Percentiles rank a stretch among this genome's conserved stretches.
Evolutionary conservation across 2,797 vertebrate species (phyloP).

Genomic region (Vespertilio murinus): DNA sequence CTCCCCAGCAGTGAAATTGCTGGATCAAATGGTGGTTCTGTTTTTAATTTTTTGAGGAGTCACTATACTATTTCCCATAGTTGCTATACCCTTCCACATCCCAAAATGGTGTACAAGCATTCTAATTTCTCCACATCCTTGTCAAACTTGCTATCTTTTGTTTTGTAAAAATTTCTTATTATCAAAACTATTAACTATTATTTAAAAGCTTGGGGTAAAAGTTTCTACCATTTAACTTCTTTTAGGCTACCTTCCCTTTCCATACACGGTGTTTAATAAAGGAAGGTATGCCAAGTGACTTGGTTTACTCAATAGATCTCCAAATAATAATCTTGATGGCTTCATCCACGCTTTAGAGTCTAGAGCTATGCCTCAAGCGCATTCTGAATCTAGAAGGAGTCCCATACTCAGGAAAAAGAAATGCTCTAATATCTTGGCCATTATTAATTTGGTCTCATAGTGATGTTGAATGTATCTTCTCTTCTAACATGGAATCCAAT

Average conservation of each 20-base stretch:
- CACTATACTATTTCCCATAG: not conserved
- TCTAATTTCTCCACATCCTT: not conserved
- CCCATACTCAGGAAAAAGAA: not conserved
- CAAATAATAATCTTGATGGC: not conserved
- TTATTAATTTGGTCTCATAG: not conserved
- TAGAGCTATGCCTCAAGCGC: not conserved
- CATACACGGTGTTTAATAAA: not conserved
- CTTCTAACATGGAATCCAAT: not conserved
- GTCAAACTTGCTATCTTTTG: not conserved
- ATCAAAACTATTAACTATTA: not conserved
- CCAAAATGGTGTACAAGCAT: not conserved
- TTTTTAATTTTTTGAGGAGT: not conserved
- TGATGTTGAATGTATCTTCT: not conserved
- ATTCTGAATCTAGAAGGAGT: not conserved
- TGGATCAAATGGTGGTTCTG: not conserved
- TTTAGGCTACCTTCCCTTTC: not conserved
- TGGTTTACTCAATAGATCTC: not conserved
- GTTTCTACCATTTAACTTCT: not conserved
- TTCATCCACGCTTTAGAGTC: not conserved
- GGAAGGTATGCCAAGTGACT: not conserved
- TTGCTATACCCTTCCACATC: not conserved
- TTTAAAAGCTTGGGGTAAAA: not conserved
- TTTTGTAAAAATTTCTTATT: not conserved
- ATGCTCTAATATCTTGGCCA: not conserved
- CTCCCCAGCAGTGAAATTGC: not conserved